Evolutionary conservation across 2,113 vertebrate species (phyloP), one percentile per base, ranked within the genome.

Genomic region (Oostethus manadensis): DNA sequence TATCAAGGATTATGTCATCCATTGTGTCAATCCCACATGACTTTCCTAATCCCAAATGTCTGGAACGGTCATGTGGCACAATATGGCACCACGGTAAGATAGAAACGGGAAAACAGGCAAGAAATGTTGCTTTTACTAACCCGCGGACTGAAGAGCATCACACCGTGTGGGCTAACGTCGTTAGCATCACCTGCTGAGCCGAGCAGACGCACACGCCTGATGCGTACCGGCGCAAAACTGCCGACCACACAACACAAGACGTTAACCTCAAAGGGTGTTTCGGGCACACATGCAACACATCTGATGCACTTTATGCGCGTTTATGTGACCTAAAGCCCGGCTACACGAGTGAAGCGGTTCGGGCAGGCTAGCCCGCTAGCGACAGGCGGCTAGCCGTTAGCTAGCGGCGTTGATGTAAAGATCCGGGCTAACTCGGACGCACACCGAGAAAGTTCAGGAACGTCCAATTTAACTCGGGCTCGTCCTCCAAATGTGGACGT

Each of bases 151-250:
- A 33, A 7, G 29, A 33, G 29, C 29, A 33, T 33, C 29, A 6
- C 1, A 33, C 29, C 8, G 29, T 29, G 1, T 8, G 26, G 0
- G 79, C 79, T 82, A 77, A 58, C 44, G 22, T 48, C 46, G 53
- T 62, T 83, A 75, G 64, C 78, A 57, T 76, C 86, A 84, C 87
- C 84, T 88, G 86, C 85, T 87, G 83, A 84, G 68, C 62, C n/a
- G n/a, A n/a, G n/a, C n/a, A n/a, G n/a, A n/a, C n/a, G n/a, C n/a
- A n/a, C n/a, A n/a, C n/a, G n/a, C n/a, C 47, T 61, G 15, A 22
- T 4, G 42, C 26, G 55, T 54, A 59, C 15, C 3, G 38, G 57
- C 18, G 46, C 35, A 54, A 51, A 47, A 49, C 51, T 35, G 16
- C 1, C 38, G 14, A 56, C 3, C 8, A 59, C 54, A 46, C 6